Percentiles rank a stretch among this genome's conserved stretches.
phyloP scores from a whole-genome alignment of 2,113 vertebrate genomes.

The Brienomyrus longianalis region DNA sequence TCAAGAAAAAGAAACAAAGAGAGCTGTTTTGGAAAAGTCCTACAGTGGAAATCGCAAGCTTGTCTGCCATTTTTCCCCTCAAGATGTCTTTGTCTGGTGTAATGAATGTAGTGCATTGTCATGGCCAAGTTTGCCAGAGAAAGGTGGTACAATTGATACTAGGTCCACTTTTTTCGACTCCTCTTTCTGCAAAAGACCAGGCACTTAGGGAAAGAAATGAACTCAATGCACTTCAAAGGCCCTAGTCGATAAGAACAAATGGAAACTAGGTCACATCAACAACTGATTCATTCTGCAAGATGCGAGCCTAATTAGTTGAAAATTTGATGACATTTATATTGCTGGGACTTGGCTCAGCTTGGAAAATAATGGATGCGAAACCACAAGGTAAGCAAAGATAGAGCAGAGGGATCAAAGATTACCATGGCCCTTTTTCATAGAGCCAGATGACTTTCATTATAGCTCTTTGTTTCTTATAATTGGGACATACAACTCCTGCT shows the following conservation, averaged over 20 bases:
- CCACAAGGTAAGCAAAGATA: constrained; percentile 15
- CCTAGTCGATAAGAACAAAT: constrained; percentile 32
- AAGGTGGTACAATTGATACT: constrained; percentile 16
- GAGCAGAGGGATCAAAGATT: not conserved
- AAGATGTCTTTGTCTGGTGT: constrained; percentile 11
- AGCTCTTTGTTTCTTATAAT: not conserved
- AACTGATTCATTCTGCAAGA: constrained; percentile 28
- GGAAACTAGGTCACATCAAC: constrained; percentile 40
- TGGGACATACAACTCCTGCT: not conserved
- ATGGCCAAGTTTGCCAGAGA: not conserved
- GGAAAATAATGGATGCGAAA: constrained; percentile 20
- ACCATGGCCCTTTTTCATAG: not conserved
- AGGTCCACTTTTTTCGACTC: constrained; percentile 1
- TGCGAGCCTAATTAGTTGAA: constrained; percentile 25
- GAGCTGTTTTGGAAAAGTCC: not conserved
- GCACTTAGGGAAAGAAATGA: constrained; percentile 3
- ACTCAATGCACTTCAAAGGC: constrained; percentile 25
- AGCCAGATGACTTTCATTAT: not conserved
- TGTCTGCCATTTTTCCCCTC: not conserved
- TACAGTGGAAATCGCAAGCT: not conserved
- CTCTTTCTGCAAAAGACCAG: constrained; percentile 1
- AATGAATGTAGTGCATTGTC: constrained; percentile 15
- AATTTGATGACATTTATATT: constrained; percentile 24
- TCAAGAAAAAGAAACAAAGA: not conserved
- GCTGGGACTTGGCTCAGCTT: not conserved